Base-by-base conservation (phyloP, 2,113 vertebrate genomes). In the Psilopsiagon aurifrons region DNA sequence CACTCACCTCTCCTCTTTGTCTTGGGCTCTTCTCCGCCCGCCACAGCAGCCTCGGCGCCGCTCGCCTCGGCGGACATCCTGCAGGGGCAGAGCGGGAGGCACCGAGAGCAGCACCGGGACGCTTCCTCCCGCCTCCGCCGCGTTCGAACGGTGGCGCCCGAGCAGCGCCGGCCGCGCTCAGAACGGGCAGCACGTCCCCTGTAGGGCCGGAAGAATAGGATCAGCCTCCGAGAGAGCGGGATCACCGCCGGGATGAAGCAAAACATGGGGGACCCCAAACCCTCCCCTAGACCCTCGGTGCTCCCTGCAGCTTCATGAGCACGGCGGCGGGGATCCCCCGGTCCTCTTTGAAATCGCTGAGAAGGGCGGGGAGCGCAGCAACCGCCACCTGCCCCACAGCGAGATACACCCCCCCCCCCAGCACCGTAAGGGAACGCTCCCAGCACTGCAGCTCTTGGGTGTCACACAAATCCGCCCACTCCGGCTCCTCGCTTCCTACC, bases 11-110 rank as follows among this genome's bases (percentile, higher is more conserved):
- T 81, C 18, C 1, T 60, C 54, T 14, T 79, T 1, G 2, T 4
- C 33, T 24, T 17, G 5, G 76, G 1, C 39, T 0, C 7, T 4
- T 39, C 7, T 16, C 4, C 6, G 10, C 10, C 20, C 46, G 12
- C 28, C n/a, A 0, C 19, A 33, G 2, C 0, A 4, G 3, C 0
- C 3, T 2, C 3, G 5, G 35, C 8, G 46, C 13, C 12, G 1
- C 23, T 17, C 27, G 9, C 13, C 39, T 2, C 7, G 27, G 2
- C 3, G 6, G 86, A 60, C 89, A 69, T 85, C 5, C 76, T 62
- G 60, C 24, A 39, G 6, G 64, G 4, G 64, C 44, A 35, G 6
- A 64, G 5, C 9, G 12, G 22, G 19, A 49, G 17, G 2, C 20
- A 6, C 33, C 33, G 33, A 5, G 31, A 13, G 55, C 55, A 33